These are phyloP conservation scores for Hepsetus odoe DNA, from an alignment of 2,113 vertebrate genomes.

Conservation along the genomic window DNA sequence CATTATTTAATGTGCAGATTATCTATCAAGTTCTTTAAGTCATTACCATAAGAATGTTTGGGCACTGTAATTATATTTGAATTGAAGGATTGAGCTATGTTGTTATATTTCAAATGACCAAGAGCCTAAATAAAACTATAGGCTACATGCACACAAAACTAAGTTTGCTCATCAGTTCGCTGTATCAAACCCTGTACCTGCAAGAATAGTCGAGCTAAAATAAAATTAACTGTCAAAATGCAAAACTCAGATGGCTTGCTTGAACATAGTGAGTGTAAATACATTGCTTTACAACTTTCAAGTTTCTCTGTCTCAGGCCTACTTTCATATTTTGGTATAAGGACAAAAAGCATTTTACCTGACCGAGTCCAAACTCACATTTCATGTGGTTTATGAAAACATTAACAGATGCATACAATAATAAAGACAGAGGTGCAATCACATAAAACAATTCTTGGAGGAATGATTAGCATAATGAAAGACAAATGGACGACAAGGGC, in stretches of 20 bases:
- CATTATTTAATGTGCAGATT: constrained; percentile 7
- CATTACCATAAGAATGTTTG: not conserved
- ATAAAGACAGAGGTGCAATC: constrained; percentile 43
- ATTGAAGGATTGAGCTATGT: constrained; percentile 6
- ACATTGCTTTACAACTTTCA: not conserved
- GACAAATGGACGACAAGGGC: constrained; percentile 53
- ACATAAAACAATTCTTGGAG: constrained; percentile 49
- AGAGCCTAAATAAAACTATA: constrained; percentile 1
- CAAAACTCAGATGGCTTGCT: not conserved
- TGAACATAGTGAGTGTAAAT: not conserved
- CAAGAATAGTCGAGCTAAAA: not conserved
- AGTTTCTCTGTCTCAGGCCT: not conserved
- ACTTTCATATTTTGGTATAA: constrained; percentile 21
- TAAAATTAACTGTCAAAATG: not conserved
- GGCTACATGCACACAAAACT: not conserved
- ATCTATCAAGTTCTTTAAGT: constrained; percentile 1
- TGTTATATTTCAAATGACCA: constrained; percentile 10
- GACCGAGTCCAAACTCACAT: constrained; percentile 49
- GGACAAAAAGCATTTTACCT: constrained; percentile 27
- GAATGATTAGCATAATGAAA: constrained; percentile 52
- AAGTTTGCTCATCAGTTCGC: not conserved
- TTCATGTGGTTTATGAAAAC: constrained; percentile 57
- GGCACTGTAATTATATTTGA: not conserved
- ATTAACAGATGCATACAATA: constrained; percentile 34
- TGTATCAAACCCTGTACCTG: constrained; percentile 6